These are phyloP conservation scores for Liasis olivaceus DNA, from an alignment of 2,797 vertebrate species.

Conservation along the genomic window DNA sequence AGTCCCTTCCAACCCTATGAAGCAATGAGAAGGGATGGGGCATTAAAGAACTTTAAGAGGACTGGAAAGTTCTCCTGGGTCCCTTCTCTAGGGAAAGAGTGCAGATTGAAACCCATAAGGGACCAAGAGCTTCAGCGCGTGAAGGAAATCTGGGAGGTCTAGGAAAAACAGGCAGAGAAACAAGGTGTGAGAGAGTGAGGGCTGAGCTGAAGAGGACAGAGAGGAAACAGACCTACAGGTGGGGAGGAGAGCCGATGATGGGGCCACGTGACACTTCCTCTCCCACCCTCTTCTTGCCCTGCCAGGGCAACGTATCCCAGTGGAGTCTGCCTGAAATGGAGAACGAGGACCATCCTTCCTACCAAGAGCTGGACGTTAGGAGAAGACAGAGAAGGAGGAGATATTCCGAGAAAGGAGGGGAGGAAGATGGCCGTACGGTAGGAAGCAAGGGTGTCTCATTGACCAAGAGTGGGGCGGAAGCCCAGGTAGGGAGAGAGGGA, in stretches of 20 bases:
- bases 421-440: not conserved
- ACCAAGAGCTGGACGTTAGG: constrained; percentile 63
- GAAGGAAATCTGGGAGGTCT: too few relatives aligned
- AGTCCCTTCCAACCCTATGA: too few relatives aligned
- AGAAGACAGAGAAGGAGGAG: not conserved
- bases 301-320: constrained; percentile 77
- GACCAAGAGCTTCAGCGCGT: too few relatives aligned
- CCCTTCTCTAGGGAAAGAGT: too few relatives aligned
- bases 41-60: too few relatives aligned
- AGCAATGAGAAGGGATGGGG: too few relatives aligned
- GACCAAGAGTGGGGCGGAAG: not conserved
- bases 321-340: constrained; percentile 77
- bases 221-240: not conserved
- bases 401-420: constrained; percentile 68
- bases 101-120: too few relatives aligned
- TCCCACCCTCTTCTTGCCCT: not conserved
- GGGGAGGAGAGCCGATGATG: not conserved
- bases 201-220: not conserved
- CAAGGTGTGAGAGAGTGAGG: too few relatives aligned
- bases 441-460: not conserved
- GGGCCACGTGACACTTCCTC: not conserved
- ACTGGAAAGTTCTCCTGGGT: too few relatives aligned
- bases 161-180: too few relatives aligned
- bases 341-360: constrained; percentile 74
- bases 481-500: not conserved